These are phyloP conservation scores for Valencia hispanica DNA, from an alignment of 2,797 vertebrate species.

Conservation along the genomic window DNA sequence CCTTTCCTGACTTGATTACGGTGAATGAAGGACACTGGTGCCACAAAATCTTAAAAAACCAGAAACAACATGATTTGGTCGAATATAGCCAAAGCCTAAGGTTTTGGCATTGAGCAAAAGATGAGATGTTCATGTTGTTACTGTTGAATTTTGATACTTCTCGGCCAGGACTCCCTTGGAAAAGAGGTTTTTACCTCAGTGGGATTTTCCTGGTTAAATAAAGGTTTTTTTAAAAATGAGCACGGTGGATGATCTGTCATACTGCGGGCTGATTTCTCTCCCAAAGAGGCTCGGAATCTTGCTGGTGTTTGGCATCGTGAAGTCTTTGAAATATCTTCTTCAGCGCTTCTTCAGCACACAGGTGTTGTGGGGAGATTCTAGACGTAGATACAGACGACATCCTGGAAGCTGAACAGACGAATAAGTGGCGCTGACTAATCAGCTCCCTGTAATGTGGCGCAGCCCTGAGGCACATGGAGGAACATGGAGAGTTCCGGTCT, in stretches of 20 bases:
- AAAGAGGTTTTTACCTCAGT: too few species aligned
- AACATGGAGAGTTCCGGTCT: too few species aligned
- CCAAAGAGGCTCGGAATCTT: not conserved
- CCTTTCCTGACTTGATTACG: not conserved
- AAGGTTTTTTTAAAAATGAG: too few species aligned
- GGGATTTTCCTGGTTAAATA: too few species aligned
- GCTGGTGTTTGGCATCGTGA: not conserved
- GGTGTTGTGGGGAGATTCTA: not conserved
- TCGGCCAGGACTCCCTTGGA: too few species aligned
- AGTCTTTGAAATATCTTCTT: not conserved
- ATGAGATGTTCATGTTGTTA: too few species aligned
- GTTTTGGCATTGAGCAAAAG: not conserved
- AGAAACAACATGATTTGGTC: too few species aligned
- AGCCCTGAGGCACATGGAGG: conserved; percentile 40
- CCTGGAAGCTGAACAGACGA: not conserved
- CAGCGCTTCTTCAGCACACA: not conserved
- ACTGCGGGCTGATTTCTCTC: not conserved
- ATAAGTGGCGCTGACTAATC: conserved; percentile 1
- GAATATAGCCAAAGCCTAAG: too few species aligned
- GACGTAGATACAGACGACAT: not conserved
- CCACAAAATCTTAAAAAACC: too few species aligned
- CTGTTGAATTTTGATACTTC: too few species aligned
- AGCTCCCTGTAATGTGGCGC: conserved; percentile 14
- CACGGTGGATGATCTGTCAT: too few species aligned
- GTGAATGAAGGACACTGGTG: not conserved